Conservation (phyloP, 2,888 invertebrate genomes). For the Branchinecta sandiegonensis region DNA sequence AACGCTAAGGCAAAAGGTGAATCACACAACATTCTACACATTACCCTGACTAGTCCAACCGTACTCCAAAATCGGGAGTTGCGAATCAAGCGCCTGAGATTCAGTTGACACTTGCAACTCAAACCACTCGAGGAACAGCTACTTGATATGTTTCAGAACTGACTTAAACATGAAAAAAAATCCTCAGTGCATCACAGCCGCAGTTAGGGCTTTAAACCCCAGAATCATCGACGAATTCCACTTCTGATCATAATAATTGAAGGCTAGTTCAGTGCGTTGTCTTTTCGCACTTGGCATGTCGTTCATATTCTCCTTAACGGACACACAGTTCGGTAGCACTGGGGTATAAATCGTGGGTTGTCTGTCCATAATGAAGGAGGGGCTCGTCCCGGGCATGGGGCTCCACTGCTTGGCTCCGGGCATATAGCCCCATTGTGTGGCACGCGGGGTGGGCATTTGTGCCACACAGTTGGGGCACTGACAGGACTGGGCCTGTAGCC, state of each 20-base stretch:
- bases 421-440: conserved; percentile 9
- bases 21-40: conserved; percentile 14
- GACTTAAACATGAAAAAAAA: neutral
- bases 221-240: conserved; percentile 14
- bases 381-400: conserved; percentile 12
- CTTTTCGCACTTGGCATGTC: neutral
- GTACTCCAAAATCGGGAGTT: neutral
- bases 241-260: conserved; percentile 13
- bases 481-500: neutral
- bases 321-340: conserved; percentile 9
- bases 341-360: conserved; percentile 10
- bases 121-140: conserved; percentile 11
- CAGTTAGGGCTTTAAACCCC: conserved; percentile 15
- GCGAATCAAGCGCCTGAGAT: neutral
- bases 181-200: conserved; percentile 14
- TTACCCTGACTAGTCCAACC: conserved; percentile 13
- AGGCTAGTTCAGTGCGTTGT: neutral
- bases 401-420: conserved; percentile 9
- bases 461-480: conserved; percentile 12
- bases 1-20: conserved; percentile 15
- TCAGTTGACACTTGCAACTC: conserved; percentile 9
- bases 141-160: neutral
- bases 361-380: conserved; percentile 9
- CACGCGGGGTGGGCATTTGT: conserved; percentile 11
- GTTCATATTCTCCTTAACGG: conserved; percentile 13